These are phyloP conservation scores for Bombylius major DNA, from an alignment of 2,888 invertebrate species.

Conservation along the genomic window DNA sequence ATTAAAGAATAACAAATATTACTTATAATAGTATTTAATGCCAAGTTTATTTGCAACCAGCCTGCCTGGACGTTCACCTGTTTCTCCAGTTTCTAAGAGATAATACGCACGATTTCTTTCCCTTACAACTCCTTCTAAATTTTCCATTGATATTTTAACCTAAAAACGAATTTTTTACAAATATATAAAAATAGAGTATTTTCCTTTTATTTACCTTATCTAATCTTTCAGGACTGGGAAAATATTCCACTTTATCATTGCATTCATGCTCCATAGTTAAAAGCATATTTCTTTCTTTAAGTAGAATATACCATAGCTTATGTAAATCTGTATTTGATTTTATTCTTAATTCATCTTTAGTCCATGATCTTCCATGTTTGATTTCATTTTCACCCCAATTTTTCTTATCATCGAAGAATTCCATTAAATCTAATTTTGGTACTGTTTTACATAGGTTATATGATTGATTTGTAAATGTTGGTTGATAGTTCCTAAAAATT, in stretches of 20 bases:
- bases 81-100: constrained; percentile 76
- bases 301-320: constrained; percentile 81
- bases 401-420: constrained; percentile 78
- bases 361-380: constrained; percentile 79
- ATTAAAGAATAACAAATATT: neutral
- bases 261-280: constrained; percentile 87
- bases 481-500: neutral
- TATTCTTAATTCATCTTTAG: constrained; percentile 74
- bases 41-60: constrained; percentile 49
- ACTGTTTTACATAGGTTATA: constrained; percentile 28
- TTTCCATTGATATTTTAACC: constrained; percentile 87
- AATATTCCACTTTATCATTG: constrained; percentile 49
- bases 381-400: constrained; percentile 71
- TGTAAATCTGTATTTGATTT: constrained; percentile 94
- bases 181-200: neutral
- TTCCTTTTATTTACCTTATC: constrained; percentile 53
- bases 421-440: constrained; percentile 49
- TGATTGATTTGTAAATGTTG: neutral
- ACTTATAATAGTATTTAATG: constrained; percentile 42
- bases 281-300: constrained; percentile 96
- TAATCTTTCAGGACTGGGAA: constrained; percentile 85
- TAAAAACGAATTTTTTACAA: constrained; percentile 18
- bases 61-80: constrained; percentile 61
- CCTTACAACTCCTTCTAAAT: constrained; percentile 77
- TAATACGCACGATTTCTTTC: constrained; percentile 89